Percentiles rank a stretch among this genome's conserved stretches.
These are phyloP conservation scores for Eptesicus fuscus DNA, from an alignment of 2,113 vertebrate genomes.

Conservation along the genomic window DNA sequence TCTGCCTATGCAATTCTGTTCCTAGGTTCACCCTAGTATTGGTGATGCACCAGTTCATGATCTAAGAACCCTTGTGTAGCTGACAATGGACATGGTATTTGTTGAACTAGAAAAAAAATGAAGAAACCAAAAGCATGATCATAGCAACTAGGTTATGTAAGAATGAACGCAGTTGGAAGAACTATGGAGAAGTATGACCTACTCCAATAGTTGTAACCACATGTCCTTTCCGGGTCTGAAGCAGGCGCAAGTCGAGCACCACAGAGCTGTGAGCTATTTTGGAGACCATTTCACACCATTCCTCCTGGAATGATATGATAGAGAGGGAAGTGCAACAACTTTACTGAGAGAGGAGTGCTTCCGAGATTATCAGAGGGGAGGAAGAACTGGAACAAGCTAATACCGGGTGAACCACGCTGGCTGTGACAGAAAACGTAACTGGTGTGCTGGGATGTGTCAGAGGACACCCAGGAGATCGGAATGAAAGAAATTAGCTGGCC, in stretches of 20 bases:
- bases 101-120: not conserved
- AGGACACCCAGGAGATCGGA: not conserved
- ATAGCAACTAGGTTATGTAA: not conserved
- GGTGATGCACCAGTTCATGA: not conserved
- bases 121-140: not conserved
- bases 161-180: not conserved
- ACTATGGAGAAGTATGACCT: not conserved
- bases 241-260: not conserved
- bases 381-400: not conserved
- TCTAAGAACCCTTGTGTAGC: not conserved
- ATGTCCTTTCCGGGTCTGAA: not conserved
- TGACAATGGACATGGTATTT: not conserved
- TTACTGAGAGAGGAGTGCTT: not conserved
- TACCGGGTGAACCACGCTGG: not conserved
- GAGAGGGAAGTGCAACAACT: not conserved
- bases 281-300: slow-evolving; percentile 51
- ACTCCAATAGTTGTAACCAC: not conserved
- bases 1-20: not conserved
- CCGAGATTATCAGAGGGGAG: not conserved
- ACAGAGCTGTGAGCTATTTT: slow-evolving; percentile 38
- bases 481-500: not conserved
- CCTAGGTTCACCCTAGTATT: not conserved
- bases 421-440: not conserved
- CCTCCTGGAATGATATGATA: not conserved
- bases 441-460: not conserved